These are phyloP conservation scores for Cherax quadricarinatus DNA, from an alignment of 1,140 invertebrate genomes.

Conservation along the genomic window DNA sequence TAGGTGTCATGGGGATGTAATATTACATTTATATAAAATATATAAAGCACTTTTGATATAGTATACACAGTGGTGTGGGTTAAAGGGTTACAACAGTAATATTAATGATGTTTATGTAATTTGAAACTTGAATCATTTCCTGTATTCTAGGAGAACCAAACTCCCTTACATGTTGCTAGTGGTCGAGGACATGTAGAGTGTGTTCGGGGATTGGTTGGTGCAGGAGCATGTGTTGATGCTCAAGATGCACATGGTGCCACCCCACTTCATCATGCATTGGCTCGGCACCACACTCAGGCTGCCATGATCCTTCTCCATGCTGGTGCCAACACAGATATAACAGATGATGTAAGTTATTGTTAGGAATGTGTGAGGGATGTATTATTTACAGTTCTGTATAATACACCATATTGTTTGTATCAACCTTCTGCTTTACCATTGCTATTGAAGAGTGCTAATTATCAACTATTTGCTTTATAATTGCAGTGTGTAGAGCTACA, in stretches of 20 bases:
- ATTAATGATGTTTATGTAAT: no score
- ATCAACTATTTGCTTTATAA: no score
- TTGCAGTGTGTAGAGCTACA: no score
- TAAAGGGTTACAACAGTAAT: no score
- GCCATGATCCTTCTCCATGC: constrained; percentile 83
- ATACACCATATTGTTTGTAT: no score
- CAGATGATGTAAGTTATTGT: constrained; percentile 81
- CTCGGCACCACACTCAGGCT: constrained; percentile 80
- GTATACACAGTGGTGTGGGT: no score
- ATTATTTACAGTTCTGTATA: neutral
- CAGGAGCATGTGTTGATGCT: constrained; percentile 81
- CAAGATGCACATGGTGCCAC: constrained; percentile 80
- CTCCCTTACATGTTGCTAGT: constrained; percentile 80
- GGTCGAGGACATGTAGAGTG: constrained; percentile 81
- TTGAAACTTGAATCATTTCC: no score
- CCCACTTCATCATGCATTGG: constrained; percentile 83
- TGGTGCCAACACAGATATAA: constrained; percentile 84
- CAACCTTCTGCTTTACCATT: neutral
- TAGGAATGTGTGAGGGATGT: neutral
- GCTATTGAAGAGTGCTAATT: neutral
- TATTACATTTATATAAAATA: no score
- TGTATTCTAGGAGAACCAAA: constrained; percentile 80
- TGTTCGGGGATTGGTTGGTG: constrained; percentile 81
- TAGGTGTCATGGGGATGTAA: no score
- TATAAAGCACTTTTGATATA: no score